A percentile compares a stretch with the other conserved stretches of the same genome.
Conservation (phyloP, 2,113 vertebrate genomes). For the Xerus inauris region DNA sequence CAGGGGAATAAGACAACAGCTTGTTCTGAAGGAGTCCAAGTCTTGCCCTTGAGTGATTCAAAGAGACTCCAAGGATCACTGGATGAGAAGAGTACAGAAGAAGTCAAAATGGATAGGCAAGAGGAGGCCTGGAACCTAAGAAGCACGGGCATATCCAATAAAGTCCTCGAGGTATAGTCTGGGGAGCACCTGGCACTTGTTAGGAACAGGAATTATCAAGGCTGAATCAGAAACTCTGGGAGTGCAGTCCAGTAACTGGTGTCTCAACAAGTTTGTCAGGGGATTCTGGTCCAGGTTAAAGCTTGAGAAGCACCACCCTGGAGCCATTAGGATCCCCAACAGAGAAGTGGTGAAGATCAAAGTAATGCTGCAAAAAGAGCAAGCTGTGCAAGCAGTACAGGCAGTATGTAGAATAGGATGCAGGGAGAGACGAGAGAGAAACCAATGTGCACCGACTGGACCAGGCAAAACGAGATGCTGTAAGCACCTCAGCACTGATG, state of each 20-base stretch:
- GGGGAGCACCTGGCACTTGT: neutral
- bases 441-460: neutral
- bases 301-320: neutral
- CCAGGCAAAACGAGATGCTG: neutral
- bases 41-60: neutral
- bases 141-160: neutral
- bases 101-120: neutral
- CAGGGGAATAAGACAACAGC: neutral
- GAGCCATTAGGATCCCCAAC: neutral
- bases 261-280: neutral
- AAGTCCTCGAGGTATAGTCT: neutral
- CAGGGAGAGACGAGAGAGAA: neutral
- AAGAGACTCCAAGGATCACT: neutral
- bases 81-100: neutral
- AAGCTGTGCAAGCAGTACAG: no score
- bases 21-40: neutral
- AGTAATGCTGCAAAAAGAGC: neutral
- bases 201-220: neutral
- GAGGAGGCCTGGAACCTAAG: neutral
- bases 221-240: neutral
- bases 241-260: neutral
- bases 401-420: no score
- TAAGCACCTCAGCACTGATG: no score
- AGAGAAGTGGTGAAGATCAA: neutral
- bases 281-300: accelerated